phyloP scores from a whole-genome alignment of 2,797 vertebrate genomes.

The Myotis findleyi region DNA sequence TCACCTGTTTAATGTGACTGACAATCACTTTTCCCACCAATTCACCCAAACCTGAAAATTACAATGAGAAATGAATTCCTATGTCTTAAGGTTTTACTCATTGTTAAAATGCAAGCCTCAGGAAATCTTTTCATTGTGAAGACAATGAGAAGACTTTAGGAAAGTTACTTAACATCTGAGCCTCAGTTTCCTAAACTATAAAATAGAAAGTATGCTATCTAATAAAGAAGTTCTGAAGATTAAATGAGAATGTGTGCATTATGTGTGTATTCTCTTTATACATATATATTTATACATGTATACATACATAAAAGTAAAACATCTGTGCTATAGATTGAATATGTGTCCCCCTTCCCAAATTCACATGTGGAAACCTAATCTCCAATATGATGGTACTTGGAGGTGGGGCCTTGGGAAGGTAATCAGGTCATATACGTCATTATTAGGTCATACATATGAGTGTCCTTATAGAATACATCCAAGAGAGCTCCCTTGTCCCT shows the following conservation, averaged over 20 bases:
- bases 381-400: not conserved
- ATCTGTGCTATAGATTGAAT: not conserved
- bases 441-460: not conserved
- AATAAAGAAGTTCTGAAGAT: not conserved
- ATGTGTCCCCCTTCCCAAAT: not conserved
- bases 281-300: not conserved
- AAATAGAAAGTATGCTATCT: not conserved
- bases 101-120: slow-evolving; percentile 32
- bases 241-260: not conserved
- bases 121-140: not conserved
- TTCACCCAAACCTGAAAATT: slow-evolving; percentile 35
- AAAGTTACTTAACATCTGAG: not conserved
- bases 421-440: not conserved
- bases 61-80: slow-evolving; percentile 46
- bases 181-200: slow-evolving; percentile 3
- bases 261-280: not conserved
- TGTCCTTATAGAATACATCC: not conserved
- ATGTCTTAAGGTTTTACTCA: not conserved
- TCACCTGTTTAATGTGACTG: not conserved
- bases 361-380: slow-evolving; percentile 9
- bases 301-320: not conserved
- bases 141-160: not conserved
- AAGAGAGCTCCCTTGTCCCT: not conserved
- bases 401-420: not conserved
- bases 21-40: slow-evolving; percentile 10